Percentiles rank a stretch among this genome's conserved stretches.
These are phyloP conservation scores for Torymus aiolomorphi DNA, from an alignment of 2,888 invertebrate species.

Conservation along the genomic window DNA sequence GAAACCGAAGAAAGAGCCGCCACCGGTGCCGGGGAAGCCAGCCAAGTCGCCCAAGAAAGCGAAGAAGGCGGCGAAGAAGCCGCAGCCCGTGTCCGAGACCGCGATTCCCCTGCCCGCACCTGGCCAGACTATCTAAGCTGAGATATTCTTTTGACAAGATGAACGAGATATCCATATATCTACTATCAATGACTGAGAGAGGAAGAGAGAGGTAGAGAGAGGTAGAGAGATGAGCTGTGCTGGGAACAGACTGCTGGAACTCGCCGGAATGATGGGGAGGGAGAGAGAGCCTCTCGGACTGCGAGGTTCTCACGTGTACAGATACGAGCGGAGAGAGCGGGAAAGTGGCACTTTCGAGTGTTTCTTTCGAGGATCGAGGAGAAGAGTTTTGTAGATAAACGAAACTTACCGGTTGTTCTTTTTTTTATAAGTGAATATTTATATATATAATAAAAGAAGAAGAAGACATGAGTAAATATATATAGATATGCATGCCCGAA, in stretches of 20 bases:
- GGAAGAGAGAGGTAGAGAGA: background rate
- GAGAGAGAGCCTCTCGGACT: too few species aligned
- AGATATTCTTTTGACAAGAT: background rate
- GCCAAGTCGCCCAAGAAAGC: constrained; percentile 66
- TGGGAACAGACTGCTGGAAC: too few species aligned
- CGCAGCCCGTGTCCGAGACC: constrained; percentile 66
- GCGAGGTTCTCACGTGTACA: too few species aligned
- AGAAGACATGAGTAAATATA: background rate
- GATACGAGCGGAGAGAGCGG: too few species aligned
- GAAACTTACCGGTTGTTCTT: constrained; percentile 37
- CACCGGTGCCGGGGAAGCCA: constrained; percentile 57
- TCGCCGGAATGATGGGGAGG: too few species aligned
- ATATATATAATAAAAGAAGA: constrained; percentile 1
- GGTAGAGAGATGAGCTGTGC: too few species aligned
- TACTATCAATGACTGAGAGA: constrained; percentile 39
- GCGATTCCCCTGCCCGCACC: constrained; percentile 72
- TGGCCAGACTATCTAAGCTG: constrained; percentile 40
- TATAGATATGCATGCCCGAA: constrained; percentile 17
- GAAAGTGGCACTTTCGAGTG: background rate
- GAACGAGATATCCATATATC: background rate
- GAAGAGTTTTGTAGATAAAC: constrained; percentile 41
- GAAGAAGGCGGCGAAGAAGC: constrained; percentile 68
- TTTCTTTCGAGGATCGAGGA: background rate
- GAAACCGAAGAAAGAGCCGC: constrained; percentile 50
- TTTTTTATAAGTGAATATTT: constrained; percentile 21